Percentiles rank a stretch among this genome's conserved stretches.
Conservation (phyloP, 2,888 invertebrate species). For the Chloroclystis v-ata region DNA sequence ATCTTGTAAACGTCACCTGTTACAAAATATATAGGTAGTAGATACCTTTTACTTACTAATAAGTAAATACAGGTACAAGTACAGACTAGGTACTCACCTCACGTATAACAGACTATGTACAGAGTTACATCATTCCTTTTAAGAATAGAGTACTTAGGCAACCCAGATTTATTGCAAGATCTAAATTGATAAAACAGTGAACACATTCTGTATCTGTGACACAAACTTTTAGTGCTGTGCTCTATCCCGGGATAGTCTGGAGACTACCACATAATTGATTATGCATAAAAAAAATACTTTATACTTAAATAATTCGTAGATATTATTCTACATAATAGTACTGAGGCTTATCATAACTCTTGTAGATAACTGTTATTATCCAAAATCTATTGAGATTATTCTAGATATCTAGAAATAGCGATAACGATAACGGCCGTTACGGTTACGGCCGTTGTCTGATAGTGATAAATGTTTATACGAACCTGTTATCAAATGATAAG, state of each 20-base stretch:
- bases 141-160: not conserved
- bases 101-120: not conserved
- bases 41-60: not conserved
- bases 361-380: not conserved
- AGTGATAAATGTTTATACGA: not conserved
- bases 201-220: too few relatives aligned
- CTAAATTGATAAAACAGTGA: not conserved
- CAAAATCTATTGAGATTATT: constrained; percentile 1
- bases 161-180: not conserved
- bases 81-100: constrained; percentile 5
- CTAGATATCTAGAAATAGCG: constrained; percentile 4
- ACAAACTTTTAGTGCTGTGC: too few relatives aligned
- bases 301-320: too few relatives aligned
- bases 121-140: not conserved
- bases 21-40: not conserved
- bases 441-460: constrained; percentile 7
- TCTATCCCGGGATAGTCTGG: too few relatives aligned
- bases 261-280: too few relatives aligned
- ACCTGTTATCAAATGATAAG: not conserved
- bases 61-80: not conserved
- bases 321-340: too few relatives aligned
- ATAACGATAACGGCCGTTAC: constrained; percentile 13
- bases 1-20: not conserved
- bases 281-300: too few relatives aligned
- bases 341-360: not conserved